These are phyloP conservation scores for Mythimna ferrago DNA, from an alignment of 2,888 invertebrate species.

Conservation along the genomic window DNA sequence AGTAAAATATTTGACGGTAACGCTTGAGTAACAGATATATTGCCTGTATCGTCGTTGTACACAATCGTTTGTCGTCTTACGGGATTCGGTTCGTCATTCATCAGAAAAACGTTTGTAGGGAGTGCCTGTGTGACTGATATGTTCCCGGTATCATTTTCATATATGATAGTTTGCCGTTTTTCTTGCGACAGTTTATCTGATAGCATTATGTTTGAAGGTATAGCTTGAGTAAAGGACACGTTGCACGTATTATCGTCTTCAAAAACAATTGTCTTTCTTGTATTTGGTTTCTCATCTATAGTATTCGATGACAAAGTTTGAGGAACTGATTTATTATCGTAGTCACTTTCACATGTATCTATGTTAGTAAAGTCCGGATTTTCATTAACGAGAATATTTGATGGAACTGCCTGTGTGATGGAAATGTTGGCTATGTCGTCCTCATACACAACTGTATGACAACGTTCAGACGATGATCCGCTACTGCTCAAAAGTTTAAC, in stretches of 20 bases:
- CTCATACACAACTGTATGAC: conserved; percentile 36
- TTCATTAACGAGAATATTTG: conserved; percentile 47
- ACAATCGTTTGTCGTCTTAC: conserved; percentile 28
- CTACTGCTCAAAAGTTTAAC: conserved; percentile 17
- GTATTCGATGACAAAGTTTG: conserved; percentile 66
- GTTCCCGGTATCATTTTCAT: conserved; percentile 57
- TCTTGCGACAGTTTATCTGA: conserved; percentile 21
- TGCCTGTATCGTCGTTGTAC: conserved; percentile 19
- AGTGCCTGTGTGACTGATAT: conserved; percentile 64
- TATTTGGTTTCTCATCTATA: conserved; percentile 35
- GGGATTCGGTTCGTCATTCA: background rate
- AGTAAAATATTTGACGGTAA: conserved; percentile 44
- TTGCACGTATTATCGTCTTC: conserved; percentile 58
- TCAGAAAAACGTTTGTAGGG: conserved; percentile 49
- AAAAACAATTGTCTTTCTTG: conserved; percentile 60
- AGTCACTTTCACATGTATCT: conserved; percentile 47
- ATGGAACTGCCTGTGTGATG: conserved; percentile 56
- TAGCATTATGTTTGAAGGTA: conserved; percentile 47
- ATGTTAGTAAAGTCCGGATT: background rate
- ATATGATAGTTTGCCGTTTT: conserved; percentile 55
- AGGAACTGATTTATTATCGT: conserved; percentile 69
- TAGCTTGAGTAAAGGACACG: conserved; percentile 67
- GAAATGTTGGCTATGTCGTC: conserved; percentile 46
- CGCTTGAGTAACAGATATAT: conserved; percentile 52
- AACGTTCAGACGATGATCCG: background rate